Evolutionary conservation across 2,113 vertebrate species (phyloP), one percentile per base, ranked within the genome.

Genomic region (Leucoraja erinaceus): DNA sequence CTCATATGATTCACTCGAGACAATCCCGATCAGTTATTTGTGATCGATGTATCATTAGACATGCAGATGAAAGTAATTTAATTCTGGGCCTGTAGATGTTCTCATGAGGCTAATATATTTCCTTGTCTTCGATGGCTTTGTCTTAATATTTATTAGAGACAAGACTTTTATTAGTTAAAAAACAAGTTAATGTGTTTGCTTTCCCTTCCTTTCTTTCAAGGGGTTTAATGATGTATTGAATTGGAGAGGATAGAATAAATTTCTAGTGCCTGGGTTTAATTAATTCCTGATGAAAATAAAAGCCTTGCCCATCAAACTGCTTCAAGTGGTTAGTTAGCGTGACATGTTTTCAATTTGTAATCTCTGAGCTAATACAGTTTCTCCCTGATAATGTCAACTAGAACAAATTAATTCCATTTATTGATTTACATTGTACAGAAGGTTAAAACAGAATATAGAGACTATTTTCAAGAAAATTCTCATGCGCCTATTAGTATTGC

Each of bases 341-440:
- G 83, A 63, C 83, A 63, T 63, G n/a, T 88, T 88, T 63, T 88
- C 59, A 88, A 88, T 63, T 31, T 63, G 59, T 31, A 88, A 88
- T 88, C 83, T 33, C n/a, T 88, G 25, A 88, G 28, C 12, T 66
- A 63, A 66, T 88, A 88, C 28, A 31, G 56, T 88, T 88, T 59
- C 83, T 31, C 83, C 12, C 28, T 20, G 28, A 63, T 88, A 88
- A 63, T 66, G 83, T 88, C 83, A 66, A 86, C n/a, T 16, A 63
- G 28, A 88, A 5, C 12, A 88, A 88, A 88, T 88, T 88, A 66
- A 88, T 31, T 22, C 56, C 28, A 61, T n/a, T 33, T 31, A 31
- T 66, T 31, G 83, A 66, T 88, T 88, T 88, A 88, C 83, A 66
- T 63, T 7, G 59, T 63, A 12, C 14, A 66, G 28, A 63, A 63